phyloP scores from a whole-genome alignment of 92 coral and sea anemone genomes.

The Actinostola sp. region DNA sequence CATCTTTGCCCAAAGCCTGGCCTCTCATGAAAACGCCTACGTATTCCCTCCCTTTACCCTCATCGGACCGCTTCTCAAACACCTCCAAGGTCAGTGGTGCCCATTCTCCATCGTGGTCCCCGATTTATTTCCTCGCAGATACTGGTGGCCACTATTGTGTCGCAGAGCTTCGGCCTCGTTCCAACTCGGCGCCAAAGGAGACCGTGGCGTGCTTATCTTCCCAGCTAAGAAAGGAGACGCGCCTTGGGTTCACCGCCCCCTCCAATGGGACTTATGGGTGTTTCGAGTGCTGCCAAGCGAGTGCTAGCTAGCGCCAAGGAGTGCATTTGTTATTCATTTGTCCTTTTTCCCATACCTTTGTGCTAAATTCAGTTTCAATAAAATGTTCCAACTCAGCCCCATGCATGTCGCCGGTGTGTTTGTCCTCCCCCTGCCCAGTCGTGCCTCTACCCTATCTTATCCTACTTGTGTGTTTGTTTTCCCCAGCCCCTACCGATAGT shows the following conservation, averaged over 20 bases:
- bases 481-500: conserved; percentile 31
- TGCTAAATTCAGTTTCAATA: background rate
- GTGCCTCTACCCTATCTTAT: too few species aligned
- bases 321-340: background rate
- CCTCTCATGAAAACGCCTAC: conserved; percentile 38
- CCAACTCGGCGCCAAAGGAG: conserved; percentile 48
- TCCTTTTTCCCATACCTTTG: background rate
- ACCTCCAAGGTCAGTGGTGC: conserved; percentile 23
- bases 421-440: too few species aligned
- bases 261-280: conserved; percentile 71
- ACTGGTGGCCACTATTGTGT: conserved; percentile 63
- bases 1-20: conserved; percentile 45
- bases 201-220: conserved; percentile 26
- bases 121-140: conserved; percentile 29
- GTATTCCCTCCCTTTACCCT: conserved; percentile 57
- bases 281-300: conserved; percentile 35
- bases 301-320: background rate
- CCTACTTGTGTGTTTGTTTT: background rate
- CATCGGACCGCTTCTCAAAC: conserved; percentile 44
- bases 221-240: conserved; percentile 24
- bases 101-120: conserved; percentile 47
- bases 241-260: conserved; percentile 27
- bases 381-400: too few species aligned
- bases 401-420: too few species aligned
- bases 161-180: conserved; percentile 24